A percentile compares a stretch with the other conserved stretches of the same genome.
Conservation (phyloP, 2,113 vertebrate species). For the Delphinus delphis region DNA sequence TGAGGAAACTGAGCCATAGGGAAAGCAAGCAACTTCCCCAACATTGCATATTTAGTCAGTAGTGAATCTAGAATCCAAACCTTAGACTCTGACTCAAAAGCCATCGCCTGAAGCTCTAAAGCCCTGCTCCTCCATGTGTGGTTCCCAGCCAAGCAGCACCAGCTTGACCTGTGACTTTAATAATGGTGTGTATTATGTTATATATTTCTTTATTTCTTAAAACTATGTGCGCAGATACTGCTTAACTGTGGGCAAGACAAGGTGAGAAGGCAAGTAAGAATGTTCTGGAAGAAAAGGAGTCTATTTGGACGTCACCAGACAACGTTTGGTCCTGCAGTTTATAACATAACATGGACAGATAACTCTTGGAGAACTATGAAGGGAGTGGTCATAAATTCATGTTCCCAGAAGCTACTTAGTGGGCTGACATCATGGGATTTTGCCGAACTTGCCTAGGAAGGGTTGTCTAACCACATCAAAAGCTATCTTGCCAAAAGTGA, state of each 20-base stretch:
- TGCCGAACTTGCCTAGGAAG: background rate
- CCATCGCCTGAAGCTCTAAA: background rate
- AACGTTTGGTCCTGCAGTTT: background rate
- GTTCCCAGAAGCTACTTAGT: background rate
- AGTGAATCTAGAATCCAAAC: background rate
- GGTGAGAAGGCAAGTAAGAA: background rate
- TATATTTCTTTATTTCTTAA: background rate
- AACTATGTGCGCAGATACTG: background rate
- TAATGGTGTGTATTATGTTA: background rate
- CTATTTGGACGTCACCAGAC: background rate
- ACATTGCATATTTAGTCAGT: background rate
- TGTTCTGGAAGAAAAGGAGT: background rate
- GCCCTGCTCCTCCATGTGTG: background rate
- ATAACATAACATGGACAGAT: background rate
- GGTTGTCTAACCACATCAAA: background rate
- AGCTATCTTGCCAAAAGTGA: background rate
- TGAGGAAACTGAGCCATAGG: background rate
- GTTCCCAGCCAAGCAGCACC: rapidly evolving
- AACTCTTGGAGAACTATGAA: background rate
- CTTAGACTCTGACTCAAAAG: background rate
- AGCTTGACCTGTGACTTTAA: background rate
- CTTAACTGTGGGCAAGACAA: background rate
- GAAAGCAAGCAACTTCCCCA: background rate
- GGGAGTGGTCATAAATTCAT: background rate
- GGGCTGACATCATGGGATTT: background rate